Evolutionary conservation across 2,113 vertebrate genomes (phyloP).

Genomic region (Agelaius tricolor): DNA sequence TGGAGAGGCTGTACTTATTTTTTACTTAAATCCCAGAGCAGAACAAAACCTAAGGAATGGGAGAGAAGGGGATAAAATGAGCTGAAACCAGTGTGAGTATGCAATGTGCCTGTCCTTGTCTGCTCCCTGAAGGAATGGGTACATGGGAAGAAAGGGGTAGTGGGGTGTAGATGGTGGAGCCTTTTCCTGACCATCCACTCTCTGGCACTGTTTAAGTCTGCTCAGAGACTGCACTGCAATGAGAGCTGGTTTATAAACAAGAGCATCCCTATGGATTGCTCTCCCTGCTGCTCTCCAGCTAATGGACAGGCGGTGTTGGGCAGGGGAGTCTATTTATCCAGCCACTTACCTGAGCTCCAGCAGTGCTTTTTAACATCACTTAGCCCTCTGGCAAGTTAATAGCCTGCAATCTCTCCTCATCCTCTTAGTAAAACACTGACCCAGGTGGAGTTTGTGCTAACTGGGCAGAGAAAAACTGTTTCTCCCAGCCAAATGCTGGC

Average conservation of each 20-base stretch:
- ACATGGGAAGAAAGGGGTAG: neutral
- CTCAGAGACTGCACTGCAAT: neutral
- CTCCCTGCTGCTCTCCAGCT: neutral
- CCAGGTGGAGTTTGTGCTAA: neutral
- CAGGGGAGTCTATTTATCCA: neutral
- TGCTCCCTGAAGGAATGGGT: neutral
- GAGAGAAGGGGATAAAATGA: neutral
- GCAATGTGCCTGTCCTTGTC: neutral
- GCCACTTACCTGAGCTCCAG: neutral
- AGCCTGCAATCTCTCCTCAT: neutral
- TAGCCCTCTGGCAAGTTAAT: conserved; percentile 3
- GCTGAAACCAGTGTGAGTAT: neutral
- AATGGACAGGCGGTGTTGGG: neutral
- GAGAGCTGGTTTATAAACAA: neutral
- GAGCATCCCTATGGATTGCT: fast-evolving
- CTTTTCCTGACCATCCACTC: neutral
- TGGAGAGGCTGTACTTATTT: neutral
- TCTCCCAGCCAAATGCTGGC: neutral
- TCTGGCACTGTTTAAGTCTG: neutral
- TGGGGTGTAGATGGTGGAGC: neutral
- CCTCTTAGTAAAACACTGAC: neutral
- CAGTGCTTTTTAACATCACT: neutral
- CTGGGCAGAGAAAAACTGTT: neutral
- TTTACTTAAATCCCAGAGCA: neutral
- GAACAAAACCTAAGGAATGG: neutral